These are phyloP conservation scores for Camponotus pennsylvanicus DNA, from an alignment of 1,140 invertebrate genomes.

Conservation along the genomic window DNA sequence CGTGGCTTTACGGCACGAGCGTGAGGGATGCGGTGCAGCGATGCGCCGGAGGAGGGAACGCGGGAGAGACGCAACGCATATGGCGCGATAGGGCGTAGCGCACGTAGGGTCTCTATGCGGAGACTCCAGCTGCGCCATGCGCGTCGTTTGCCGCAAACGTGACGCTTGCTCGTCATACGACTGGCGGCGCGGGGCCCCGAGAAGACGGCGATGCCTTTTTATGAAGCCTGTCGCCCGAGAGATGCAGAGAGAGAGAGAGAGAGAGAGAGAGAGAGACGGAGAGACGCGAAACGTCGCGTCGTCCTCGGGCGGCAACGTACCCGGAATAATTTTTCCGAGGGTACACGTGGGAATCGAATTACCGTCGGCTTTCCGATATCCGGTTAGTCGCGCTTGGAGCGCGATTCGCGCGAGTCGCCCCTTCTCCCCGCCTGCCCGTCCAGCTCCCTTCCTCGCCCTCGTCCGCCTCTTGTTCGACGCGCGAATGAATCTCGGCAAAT, in stretches of 20 bases:
- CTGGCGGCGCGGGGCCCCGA: constrained; percentile 26
- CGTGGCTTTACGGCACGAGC: constrained; percentile 71
- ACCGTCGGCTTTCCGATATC: constrained; percentile 58
- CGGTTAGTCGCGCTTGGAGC: constrained; percentile 59
- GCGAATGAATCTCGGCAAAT: constrained; percentile 62
- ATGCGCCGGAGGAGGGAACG: neutral
- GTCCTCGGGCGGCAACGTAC: constrained; percentile 31
- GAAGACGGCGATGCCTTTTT: constrained; percentile 72
- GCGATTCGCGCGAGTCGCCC: constrained; percentile 52
- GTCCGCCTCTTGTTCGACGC: constrained; percentile 56
- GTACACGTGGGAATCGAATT: constrained; percentile 59
- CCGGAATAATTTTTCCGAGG: constrained; percentile 57
- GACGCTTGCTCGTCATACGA: constrained; percentile 78
- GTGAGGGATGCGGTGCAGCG: constrained; percentile 56
- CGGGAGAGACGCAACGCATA: constrained; percentile 69
- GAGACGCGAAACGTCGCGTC: constrained; percentile 56
- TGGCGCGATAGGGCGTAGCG: constrained; percentile 71
- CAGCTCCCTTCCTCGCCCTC: neutral
- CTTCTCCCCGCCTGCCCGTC: neutral
- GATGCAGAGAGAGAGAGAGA: neutral
- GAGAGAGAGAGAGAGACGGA: no score
- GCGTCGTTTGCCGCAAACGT: constrained; percentile 84
- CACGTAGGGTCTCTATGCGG: constrained; percentile 81
- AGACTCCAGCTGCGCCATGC: constrained; percentile 81
- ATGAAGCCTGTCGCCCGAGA: constrained; percentile 61